Conservation (phyloP, 2,113 vertebrate species). For the Terrapene triunguis region DNA sequence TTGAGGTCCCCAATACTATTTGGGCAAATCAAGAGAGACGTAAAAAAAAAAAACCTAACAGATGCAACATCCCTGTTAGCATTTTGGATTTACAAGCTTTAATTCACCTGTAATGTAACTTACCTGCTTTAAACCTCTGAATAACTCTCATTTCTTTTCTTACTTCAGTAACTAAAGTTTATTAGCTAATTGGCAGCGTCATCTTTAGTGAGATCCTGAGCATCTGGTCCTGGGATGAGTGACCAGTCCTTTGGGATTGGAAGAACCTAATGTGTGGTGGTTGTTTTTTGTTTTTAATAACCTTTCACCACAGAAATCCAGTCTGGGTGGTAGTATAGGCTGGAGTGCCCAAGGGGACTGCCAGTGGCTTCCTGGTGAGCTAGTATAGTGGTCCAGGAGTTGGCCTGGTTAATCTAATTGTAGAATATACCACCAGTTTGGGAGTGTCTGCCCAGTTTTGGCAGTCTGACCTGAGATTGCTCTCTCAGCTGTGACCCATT, state of each 20-base stretch:
- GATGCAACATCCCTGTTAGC: too few relatives aligned
- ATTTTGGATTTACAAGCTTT: neutral
- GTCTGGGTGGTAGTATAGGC: neutral
- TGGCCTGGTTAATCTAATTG: neutral
- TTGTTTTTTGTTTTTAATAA: neutral
- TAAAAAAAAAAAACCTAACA: too few relatives aligned
- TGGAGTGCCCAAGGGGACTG: neutral
- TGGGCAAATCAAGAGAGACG: too few relatives aligned
- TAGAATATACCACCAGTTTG: neutral
- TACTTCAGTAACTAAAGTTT: neutral
- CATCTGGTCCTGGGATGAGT: neutral
- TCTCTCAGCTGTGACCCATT: neutral
- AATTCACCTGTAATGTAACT: neutral
- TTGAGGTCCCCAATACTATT: neutral
- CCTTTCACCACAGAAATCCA: neutral
- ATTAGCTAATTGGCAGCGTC: neutral
- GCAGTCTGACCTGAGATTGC: neutral
- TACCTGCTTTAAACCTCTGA: neutral
- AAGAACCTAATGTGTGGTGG: too few relatives aligned
- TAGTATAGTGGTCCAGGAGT: neutral
- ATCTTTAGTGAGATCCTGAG: neutral
- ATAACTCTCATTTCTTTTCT: neutral
- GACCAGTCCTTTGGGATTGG: neutral
- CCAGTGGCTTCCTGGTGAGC: neutral
- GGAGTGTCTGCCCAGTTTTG: neutral